phyloP scores from a whole-genome alignment of 2,797 vertebrate species.

The Sphenopsis melanotis region DNA sequence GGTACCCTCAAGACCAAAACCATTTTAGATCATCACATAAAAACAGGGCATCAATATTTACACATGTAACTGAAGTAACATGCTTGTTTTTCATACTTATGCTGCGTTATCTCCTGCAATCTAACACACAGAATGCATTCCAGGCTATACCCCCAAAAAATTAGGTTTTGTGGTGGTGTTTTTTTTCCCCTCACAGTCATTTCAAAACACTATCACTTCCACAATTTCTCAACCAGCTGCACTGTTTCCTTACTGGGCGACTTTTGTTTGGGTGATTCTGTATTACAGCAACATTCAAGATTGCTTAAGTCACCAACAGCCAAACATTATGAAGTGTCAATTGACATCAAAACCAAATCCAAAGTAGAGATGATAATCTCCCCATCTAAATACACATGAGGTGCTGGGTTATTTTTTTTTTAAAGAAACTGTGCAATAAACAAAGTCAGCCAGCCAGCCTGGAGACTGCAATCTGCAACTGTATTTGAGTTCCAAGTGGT shows the following conservation, averaged over 20 bases:
- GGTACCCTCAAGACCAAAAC: neutral
- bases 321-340: neutral
- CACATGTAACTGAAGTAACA: neutral
- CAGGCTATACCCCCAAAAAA: neutral
- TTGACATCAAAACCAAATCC: neutral
- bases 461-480: neutral
- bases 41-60: neutral
- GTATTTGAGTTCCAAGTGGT: neutral
- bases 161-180: neutral
- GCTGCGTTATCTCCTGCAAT: neutral
- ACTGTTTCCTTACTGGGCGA: constrained; percentile 12
- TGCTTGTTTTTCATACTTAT: neutral
- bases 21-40: neutral
- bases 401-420: neutral
- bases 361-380: neutral
- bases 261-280: constrained; percentile 48
- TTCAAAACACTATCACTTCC: constrained; percentile 62
- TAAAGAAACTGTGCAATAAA: neutral
- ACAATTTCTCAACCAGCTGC: constrained; percentile 64
- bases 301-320: neutral
- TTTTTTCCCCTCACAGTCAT: neutral
- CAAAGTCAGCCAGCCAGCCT: neutral
- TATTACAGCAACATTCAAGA: neutral
- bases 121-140: neutral
- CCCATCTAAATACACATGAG: neutral